Base-by-base conservation (phyloP, 1,140 invertebrate genomes). In the Ladona fulva region DNA sequence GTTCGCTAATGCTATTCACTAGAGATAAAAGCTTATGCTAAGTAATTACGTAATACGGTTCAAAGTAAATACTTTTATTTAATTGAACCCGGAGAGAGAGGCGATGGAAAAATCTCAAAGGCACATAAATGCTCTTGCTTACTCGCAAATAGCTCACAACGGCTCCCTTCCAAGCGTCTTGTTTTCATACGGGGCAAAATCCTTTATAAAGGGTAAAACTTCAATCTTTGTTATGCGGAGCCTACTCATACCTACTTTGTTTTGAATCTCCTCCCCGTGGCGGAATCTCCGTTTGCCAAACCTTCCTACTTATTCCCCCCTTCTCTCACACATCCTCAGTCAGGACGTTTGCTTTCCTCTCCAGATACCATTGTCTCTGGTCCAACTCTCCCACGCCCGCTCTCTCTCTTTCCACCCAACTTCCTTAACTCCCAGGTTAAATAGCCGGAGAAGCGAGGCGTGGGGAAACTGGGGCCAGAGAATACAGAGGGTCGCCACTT, bases 351-450 rank as follows among this genome's bases (percentile, higher is more conserved):
- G 52, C 52, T 66, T 66, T 66, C 52, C 52, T 66, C 52, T 66
- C 52, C 52, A 66, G 52, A 66, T 66, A 22, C 52, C 52, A 66
- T 66, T 66, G 52, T 66, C 52, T 66, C n/a, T 6, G 52, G 52
- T 66, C 52, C 52, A 66, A 66, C 16, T 66, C 52, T 66, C 52
- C n/a, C 52, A 19, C 52, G 16, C 52, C 52, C 52, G 44, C 10
- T 19, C 44, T 10, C 44, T 19, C 44, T 11, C 44, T 37, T 8
- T 37, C 52, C 16, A 66, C 52, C 52, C 52, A 66, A 66, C 52
- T 66, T 66, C 52, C 52, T 66, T 19, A 66, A 66, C 52, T 66
- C 52, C 52, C 52, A 66, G 52, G 52, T 66, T 66, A 66, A 66
- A 66, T 66, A 66, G 52, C 52, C 52, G 52, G 52, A 66, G 52